phyloP scores from a whole-genome alignment of 2,113 vertebrate species.

The Rafetus swinhoei region DNA sequence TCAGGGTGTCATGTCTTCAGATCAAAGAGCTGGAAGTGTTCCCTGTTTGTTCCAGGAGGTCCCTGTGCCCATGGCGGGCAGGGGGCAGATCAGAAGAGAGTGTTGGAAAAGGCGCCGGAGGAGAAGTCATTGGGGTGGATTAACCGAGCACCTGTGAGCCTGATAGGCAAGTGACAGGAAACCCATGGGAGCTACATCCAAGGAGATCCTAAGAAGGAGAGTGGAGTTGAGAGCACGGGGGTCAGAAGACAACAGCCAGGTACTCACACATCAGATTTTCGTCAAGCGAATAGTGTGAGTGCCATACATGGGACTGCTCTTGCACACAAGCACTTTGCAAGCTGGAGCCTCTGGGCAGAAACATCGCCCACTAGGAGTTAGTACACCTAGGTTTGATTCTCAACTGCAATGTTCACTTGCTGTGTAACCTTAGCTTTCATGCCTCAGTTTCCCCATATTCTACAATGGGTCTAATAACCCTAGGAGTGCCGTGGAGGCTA shows the following conservation, averaged over 20 bases:
- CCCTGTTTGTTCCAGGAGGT: not conserved
- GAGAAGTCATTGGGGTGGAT: not conserved
- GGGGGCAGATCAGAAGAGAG: not conserved
- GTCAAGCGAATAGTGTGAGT: not conserved
- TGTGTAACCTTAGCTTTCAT: not conserved
- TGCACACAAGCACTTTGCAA: not conserved
- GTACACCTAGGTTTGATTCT: not conserved
- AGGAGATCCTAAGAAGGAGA: not conserved
- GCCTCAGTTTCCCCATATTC: not conserved
- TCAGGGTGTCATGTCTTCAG: not conserved
- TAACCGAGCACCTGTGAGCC: not conserved
- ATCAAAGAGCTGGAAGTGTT: not conserved
- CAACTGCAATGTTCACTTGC: not conserved
- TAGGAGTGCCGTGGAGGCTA: not conserved
- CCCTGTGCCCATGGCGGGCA: no score
- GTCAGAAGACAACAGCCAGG: not conserved
- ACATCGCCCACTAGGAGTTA: not conserved
- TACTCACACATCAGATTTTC: not conserved
- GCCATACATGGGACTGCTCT: not conserved
- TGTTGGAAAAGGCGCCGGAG: not conserved
- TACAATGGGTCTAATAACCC: not conserved
- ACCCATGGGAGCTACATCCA: not conserved
- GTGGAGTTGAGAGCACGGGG: not conserved
- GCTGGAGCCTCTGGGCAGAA: not conserved
- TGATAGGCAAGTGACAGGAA: not conserved